Conservation (phyloP, 2,113 vertebrate species). For the Synchiropus splendidus region DNA sequence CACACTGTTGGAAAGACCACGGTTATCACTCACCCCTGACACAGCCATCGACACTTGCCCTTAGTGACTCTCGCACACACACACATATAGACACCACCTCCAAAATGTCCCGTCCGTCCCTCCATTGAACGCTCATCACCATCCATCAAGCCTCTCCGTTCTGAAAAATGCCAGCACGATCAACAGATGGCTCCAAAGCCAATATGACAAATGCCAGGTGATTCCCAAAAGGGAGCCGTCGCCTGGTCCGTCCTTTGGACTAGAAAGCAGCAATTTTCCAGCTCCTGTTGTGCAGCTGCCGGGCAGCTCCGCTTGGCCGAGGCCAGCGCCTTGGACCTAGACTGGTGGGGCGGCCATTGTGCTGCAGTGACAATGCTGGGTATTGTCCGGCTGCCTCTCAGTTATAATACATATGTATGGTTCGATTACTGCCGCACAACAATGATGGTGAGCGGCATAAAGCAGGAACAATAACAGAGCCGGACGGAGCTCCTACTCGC, state of each 20-base stretch:
- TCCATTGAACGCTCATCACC: constrained; percentile 47
- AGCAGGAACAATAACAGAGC: constrained; percentile 64
- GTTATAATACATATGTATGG: constrained; percentile 69
- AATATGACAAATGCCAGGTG: constrained; percentile 48
- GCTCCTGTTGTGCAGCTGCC: constrained; percentile 11
- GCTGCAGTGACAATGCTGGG: constrained; percentile 46
- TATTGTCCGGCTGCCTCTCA: constrained; percentile 50
- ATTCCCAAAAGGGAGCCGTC: constrained; percentile 38
- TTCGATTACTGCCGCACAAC: constrained; percentile 64
- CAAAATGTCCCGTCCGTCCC: constrained; percentile 42
- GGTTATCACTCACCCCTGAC: constrained; percentile 67
- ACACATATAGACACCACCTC: constrained; percentile 20
- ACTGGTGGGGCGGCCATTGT: constrained; percentile 29
- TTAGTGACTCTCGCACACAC: constrained; percentile 17
- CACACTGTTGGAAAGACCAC: constrained; percentile 51
- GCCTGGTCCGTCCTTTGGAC: constrained; percentile 8
- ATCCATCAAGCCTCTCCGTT: constrained; percentile 57
- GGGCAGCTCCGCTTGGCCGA: constrained; percentile 11
- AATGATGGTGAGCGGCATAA: constrained; percentile 58
- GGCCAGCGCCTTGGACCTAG: neutral
- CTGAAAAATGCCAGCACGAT: constrained; percentile 46
- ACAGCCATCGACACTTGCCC: constrained; percentile 50
- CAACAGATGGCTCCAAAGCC: constrained; percentile 43
- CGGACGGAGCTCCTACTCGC: constrained; percentile 63
- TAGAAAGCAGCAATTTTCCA: constrained; percentile 15